Evolutionary conservation across 2,888 invertebrate species (phyloP), one percentile per base, ranked within the genome.

Genomic region (Formica aserva): DNA sequence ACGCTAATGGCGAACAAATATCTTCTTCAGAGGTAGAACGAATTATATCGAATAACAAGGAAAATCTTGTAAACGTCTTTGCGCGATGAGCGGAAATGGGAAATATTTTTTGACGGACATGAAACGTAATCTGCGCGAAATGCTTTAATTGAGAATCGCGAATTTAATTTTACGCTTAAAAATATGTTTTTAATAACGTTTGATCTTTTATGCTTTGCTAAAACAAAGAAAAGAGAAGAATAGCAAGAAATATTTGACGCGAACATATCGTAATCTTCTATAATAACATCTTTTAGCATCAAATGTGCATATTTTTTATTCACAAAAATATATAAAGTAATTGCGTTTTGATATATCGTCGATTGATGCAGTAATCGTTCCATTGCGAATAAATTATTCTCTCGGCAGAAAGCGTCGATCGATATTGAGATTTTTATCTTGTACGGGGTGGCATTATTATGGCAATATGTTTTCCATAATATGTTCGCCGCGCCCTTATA

Each of bases 1-100:
- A 77, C 66, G 69, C 77, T 82, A 82, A 82, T 82, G 82, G 78
- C 69, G 69, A 74, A 57, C 78, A 77, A 78, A 78, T 83, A 83
- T 60, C 63, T 69, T 66, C 62, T 78, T 69, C 67, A 66, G 29
- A 29, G 48, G 29, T 69, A 69, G 48, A 71, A 63, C 62, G 67
- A 78, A 69, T 83, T 69, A 67, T 55, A 55, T 77, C 77, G 41
- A 69, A 69, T 83, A 83, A 78, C 77, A 52, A 52, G 45, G 63
- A 38, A 62, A 82, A 76, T 75, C 38, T 75, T 77, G 22, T 77
- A 67, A 77, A 69, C 29, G 55, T 77, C 69, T 55, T 65, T 32
- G 29, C 26, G 45, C 29, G 15, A 9, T n/a, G 38, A 11, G 41
- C 29, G 15, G 3, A 57, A 77, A 69, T 41, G 8, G 3, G 45